phyloP scores from a whole-genome alignment of 2,797 vertebrate species.

The Scomberomorus guttatus region DNA sequence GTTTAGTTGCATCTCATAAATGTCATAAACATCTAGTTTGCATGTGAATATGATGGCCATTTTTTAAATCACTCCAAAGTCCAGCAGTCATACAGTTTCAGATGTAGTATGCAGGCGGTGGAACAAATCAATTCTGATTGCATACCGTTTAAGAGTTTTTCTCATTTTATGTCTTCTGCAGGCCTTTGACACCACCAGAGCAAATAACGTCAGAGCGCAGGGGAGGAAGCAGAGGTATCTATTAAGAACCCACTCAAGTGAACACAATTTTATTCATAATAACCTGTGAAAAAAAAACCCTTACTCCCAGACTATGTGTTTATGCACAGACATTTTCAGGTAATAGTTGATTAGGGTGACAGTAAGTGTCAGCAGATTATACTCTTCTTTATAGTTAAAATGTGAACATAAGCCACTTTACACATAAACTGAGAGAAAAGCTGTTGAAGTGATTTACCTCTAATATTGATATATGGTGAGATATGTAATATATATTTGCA shows the following conservation, averaged over 20 bases:
- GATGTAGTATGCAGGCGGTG: not conserved
- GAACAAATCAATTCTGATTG: constrained; percentile 29
- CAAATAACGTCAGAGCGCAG: constrained; percentile 38
- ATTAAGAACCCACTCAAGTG: constrained; percentile 34
- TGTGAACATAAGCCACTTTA: not conserved
- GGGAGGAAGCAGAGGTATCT: constrained; percentile 39
- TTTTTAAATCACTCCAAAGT: constrained; percentile 15
- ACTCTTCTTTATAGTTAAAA: constrained; percentile 16
- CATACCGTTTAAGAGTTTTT: constrained; percentile 32
- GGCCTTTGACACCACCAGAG: constrained; percentile 53
- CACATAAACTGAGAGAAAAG: not conserved
- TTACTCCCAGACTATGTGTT: constrained; percentile 9
- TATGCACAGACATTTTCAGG: constrained; percentile 2
- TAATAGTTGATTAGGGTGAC: constrained; percentile 16
- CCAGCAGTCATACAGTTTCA: not conserved
- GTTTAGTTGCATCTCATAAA: not conserved
- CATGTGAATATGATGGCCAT: constrained; percentile 9
- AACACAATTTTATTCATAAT: constrained; percentile 44
- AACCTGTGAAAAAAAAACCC: not conserved
- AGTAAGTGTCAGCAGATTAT: constrained; percentile 26
- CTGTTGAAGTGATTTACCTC: not conserved
- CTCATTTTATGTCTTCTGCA: constrained; percentile 51
- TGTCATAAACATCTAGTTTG: constrained; percentile 11
- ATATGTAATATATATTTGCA: not conserved
- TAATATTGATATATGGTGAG: not conserved